A percentile compares a stretch with the other conserved stretches of the same genome.
Conservation (phyloP, 1,140 invertebrate species). For the Coboldia fuscipes region DNA sequence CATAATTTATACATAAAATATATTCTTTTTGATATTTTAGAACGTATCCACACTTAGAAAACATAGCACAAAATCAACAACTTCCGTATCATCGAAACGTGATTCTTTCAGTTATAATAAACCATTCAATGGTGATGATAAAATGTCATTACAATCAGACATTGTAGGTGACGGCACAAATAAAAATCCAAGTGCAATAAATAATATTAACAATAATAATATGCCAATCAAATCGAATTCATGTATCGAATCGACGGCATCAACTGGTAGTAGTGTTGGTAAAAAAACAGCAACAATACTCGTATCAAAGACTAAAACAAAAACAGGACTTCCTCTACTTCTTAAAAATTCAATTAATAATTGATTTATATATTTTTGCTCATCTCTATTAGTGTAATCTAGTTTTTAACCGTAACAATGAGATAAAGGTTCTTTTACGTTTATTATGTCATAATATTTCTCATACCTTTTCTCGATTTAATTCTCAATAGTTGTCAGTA, state of each 20-base stretch:
- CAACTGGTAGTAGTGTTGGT: neutral
- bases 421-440: no score
- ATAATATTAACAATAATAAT: neutral
- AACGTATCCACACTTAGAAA: neutral
- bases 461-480: no score
- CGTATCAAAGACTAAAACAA: conserved; percentile 23
- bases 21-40: no score
- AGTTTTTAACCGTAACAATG: no score
- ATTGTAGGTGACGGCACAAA: neutral
- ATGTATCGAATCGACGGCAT: neutral
- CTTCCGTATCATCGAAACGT: neutral
- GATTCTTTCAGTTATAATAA: neutral
- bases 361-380: no score
- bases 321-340: conserved; percentile 21
- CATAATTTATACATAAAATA: no score
- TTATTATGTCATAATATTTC: no score
- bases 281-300: conserved; percentile 21
- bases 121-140: neutral
- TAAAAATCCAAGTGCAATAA: neutral
- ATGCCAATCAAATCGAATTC: neutral
- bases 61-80: neutral
- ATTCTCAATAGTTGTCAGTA: no score
- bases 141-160: conserved; percentile 1
- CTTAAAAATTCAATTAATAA: conserved; percentile 21
- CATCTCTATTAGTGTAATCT: no score